Evolutionary conservation across 2,797 vertebrate genomes (phyloP).

Genomic region (Arremon brunneinucha): DNA sequence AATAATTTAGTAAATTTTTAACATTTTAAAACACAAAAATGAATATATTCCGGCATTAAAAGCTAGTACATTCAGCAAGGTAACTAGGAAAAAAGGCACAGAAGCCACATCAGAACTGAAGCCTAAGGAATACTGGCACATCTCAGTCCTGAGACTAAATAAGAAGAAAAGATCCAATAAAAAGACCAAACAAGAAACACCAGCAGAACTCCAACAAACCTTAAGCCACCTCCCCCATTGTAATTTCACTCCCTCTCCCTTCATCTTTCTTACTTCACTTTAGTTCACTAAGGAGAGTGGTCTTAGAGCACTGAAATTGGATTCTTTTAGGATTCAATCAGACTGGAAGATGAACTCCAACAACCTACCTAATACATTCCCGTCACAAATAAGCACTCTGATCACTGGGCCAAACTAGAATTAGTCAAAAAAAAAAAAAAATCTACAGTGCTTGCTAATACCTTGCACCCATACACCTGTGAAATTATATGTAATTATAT

Average conservation of each 20-base stretch:
- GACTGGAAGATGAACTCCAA: neutral
- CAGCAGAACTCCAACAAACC: neutral
- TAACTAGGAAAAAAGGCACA: neutral
- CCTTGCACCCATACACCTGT: neutral
- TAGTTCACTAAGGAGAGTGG: neutral
- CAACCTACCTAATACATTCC: neutral
- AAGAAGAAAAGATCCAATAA: neutral
- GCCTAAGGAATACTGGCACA: neutral
- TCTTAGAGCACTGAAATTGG: neutral
- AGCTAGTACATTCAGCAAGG: neutral
- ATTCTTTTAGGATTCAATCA: neutral
- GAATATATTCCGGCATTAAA: neutral
- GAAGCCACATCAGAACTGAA: neutral
- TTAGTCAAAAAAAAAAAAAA: neutral
- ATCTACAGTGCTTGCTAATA: neutral
- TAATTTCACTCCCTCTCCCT: neutral
- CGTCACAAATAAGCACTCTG: neutral
- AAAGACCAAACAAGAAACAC: neutral
- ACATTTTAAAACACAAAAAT: neutral
- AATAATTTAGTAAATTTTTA: neutral
- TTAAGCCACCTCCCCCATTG: neutral
- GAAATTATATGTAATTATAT: neutral
- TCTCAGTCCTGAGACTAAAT: neutral
- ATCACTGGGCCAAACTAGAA: neutral
- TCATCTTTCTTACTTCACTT: neutral